Evolutionary conservation across 2,797 vertebrate genomes (phyloP).

Genomic region (Buphagus erythrorhynchus): DNA sequence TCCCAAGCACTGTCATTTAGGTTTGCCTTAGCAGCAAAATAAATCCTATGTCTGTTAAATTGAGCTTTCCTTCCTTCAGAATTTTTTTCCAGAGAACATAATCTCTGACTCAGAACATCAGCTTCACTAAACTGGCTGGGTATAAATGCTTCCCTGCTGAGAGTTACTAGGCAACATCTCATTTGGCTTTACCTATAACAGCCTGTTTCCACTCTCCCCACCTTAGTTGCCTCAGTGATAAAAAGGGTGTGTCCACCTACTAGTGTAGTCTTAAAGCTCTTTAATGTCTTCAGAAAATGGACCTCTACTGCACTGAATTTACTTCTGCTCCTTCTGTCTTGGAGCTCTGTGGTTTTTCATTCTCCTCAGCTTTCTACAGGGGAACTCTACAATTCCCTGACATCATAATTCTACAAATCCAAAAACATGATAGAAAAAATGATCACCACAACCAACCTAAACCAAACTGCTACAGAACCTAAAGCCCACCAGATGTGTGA

Average conservation of each 20-base stretch:
- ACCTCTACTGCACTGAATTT: neutral
- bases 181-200: slow-evolving; percentile 54
- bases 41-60: neutral
- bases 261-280: neutral
- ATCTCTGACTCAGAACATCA: slow-evolving; percentile 43
- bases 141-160: slow-evolving; percentile 59
- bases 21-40: neutral
- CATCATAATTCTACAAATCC: neutral
- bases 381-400: neutral
- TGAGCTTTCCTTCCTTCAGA: slow-evolving; percentile 17
- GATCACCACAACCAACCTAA: neutral
- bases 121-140: slow-evolving; percentile 3
- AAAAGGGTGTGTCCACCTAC: slow-evolving; percentile 32
- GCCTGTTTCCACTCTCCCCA: slow-evolving; percentile 37
- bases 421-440: neutral
- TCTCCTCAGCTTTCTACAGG: neutral
- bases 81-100: slow-evolving; percentile 45
- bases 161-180: slow-evolving; percentile 69
- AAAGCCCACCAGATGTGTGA: neutral
- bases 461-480: neutral
- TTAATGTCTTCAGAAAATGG: neutral
- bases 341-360: neutral
- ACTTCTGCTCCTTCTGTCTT: neutral
- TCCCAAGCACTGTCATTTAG: neutral
- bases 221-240: slow-evolving; percentile 39